These are phyloP conservation scores for Garra rufa DNA, from an alignment of 2,113 vertebrate species.

Conservation along the genomic window DNA sequence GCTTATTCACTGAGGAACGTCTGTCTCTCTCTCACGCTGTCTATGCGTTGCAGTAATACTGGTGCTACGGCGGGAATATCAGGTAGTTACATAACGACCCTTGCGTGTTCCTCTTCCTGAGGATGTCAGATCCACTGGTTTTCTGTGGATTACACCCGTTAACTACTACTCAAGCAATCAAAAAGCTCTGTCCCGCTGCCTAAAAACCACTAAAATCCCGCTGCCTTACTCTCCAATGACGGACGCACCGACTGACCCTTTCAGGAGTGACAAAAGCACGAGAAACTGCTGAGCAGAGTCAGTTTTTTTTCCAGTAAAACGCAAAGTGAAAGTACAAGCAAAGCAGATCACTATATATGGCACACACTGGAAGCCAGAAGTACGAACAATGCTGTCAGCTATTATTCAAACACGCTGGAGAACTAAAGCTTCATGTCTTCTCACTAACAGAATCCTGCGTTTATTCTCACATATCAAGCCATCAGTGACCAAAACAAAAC, in stretches of 20 bases:
- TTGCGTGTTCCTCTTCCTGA: constrained; percentile 60
- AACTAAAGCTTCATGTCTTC: not conserved
- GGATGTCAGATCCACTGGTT: constrained; percentile 50
- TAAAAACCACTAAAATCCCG: not conserved
- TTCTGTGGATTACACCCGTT: not conserved
- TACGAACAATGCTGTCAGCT: not conserved
- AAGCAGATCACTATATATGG: not conserved
- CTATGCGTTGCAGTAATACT: constrained; percentile 13
- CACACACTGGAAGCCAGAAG: not conserved
- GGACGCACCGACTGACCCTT: not conserved
- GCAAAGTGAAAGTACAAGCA: constrained; percentile 5
- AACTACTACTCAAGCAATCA: not conserved
- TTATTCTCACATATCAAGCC: not conserved
- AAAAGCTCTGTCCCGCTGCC: constrained; percentile 54
- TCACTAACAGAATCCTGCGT: not conserved
- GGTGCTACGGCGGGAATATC: constrained; percentile 15
- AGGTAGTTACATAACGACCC: constrained; percentile 58
- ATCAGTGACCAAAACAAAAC: not conserved
- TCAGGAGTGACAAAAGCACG: not conserved
- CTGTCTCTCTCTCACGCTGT: constrained; percentile 58
- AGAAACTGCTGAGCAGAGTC: not conserved
- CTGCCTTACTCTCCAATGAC: not conserved
- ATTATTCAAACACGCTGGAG: not conserved
- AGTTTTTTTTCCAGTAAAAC: not conserved
- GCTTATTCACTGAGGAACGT: constrained; percentile 24